phyloP scores from a whole-genome alignment of 2,797 vertebrate genomes.

The Enteromius unitaeniatus region DNA sequence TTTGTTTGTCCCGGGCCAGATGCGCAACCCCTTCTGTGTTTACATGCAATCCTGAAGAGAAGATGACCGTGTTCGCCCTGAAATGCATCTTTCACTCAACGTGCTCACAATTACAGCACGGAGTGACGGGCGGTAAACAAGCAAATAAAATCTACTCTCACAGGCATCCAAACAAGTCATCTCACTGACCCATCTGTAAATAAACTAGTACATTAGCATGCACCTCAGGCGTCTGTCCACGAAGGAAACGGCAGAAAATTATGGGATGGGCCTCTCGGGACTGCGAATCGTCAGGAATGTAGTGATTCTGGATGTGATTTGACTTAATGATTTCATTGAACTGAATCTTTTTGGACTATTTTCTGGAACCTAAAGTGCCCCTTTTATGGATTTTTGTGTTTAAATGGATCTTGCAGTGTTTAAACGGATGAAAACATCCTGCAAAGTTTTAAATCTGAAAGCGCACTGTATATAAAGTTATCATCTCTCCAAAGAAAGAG shows the following conservation, averaged over 20 bases:
- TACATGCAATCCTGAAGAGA: constrained; percentile 23
- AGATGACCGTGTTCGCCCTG: neutral
- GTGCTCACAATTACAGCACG: constrained; percentile 35
- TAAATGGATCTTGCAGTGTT: no score
- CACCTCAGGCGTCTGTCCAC: constrained; percentile 2
- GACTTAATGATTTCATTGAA: neutral
- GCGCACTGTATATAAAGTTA: no score
- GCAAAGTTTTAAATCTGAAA: no score
- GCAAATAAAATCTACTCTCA: constrained; percentile 43
- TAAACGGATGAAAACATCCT: no score
- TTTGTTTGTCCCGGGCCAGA: constrained; percentile 42
- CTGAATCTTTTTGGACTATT: neutral
- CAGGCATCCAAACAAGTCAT: constrained; percentile 29
- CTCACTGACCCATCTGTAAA: constrained; percentile 41
- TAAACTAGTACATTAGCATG: constrained; percentile 17
- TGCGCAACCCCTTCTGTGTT: constrained; percentile 33
- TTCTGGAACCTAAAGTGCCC: neutral
- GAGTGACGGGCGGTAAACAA: constrained; percentile 31
- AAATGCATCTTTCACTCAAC: constrained; percentile 19
- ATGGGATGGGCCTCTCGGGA: neutral
- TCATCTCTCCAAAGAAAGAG: no score
- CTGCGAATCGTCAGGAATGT: neutral
- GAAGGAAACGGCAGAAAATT: neutral
- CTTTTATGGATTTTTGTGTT: no score
- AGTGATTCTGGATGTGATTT: constrained; percentile 7